Evolutionary conservation across 2,797 vertebrate species (phyloP).

Genomic region (Cirrhinus mrigala): DNA sequence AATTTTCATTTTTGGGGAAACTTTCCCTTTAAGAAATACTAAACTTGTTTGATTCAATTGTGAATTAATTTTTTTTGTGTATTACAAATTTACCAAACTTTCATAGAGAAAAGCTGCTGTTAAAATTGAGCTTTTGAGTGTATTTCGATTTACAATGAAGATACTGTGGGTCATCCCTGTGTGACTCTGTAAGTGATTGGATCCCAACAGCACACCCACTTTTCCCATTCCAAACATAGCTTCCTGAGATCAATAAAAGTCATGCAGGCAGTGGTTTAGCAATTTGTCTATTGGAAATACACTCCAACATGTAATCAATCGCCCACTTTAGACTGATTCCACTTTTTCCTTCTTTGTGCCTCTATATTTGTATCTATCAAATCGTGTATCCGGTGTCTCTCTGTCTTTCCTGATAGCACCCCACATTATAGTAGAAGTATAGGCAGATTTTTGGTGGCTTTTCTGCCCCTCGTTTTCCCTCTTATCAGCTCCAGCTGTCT

Average conservation of each 20-base stretch:
- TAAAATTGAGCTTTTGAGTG: background rate
- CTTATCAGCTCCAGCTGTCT: conserved; percentile 26
- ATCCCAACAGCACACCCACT: background rate
- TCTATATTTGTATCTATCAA: background rate
- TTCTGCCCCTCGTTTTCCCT: conserved; percentile 40
- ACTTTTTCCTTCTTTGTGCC: conserved; percentile 6
- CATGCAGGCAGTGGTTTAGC: conserved; percentile 54
- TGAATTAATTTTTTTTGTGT: background rate
- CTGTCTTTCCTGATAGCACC: background rate
- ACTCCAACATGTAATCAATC: conserved; percentile 59
- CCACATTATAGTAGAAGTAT: conserved; percentile 42
- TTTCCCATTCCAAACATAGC: conserved; percentile 57
- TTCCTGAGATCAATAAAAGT: conserved; percentile 49
- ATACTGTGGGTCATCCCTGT: background rate
- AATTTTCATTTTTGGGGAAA: too few relatives aligned
- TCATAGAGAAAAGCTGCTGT: background rate
- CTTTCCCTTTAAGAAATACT: background rate
- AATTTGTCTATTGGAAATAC: conserved; percentile 59
- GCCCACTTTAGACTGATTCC: conserved; percentile 42
- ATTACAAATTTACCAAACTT: background rate
- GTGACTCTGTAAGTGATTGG: background rate
- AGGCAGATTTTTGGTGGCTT: conserved; percentile 54
- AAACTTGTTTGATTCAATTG: background rate
- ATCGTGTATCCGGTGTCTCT: background rate
- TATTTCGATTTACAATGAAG: background rate